Percentiles rank a stretch among this genome's conserved stretches.
These are phyloP conservation scores for Ianthella basta DNA, from an alignment of 37 sponge, comb jelly and placozoan species.

Conservation along the genomic window DNA sequence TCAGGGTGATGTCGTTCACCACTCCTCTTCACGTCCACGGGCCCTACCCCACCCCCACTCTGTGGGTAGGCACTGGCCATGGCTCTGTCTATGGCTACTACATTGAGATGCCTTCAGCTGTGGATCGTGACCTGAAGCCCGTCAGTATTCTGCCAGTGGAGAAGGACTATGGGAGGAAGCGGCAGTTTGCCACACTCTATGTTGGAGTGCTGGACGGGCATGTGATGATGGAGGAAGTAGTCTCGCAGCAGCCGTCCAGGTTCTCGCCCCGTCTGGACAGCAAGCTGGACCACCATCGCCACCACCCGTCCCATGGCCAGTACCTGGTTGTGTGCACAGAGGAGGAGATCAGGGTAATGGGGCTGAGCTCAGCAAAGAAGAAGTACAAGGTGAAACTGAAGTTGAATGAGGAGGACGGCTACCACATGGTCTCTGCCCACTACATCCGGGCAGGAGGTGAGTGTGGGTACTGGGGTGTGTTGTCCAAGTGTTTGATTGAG, in stretches of 20 bases:
- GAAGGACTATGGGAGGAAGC: conserved; percentile 60
- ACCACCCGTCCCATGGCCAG: conserved; percentile 26
- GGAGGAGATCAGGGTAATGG: conserved; percentile 61
- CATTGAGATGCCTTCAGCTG: conserved; percentile 66
- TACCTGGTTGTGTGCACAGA: conserved; percentile 72
- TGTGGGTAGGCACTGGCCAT: conserved; percentile 69
- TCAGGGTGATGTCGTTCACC: conserved; percentile 56
- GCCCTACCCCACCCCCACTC: conserved; percentile 12
- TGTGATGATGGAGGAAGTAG: conserved; percentile 57
- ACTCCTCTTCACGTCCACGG: conserved; percentile 57
- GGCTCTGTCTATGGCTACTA: conserved; percentile 63
- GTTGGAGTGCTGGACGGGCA: conserved; percentile 69
- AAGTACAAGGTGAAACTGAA: conserved; percentile 62
- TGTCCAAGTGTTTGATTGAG: neutral
- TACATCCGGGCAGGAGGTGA: conserved; percentile 63
- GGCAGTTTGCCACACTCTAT: conserved; percentile 64
- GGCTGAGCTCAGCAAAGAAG: conserved; percentile 61
- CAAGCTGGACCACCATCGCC: conserved; percentile 2
- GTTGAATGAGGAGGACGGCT: conserved; percentile 63
- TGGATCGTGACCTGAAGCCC: conserved; percentile 43
- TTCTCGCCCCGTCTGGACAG: conserved; percentile 25
- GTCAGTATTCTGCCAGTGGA: conserved; percentile 36
- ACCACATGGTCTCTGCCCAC: conserved; percentile 71
- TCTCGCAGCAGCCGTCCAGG: conserved; percentile 47
- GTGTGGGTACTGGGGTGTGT: neutral